phyloP scores from a whole-genome alignment of 2,797 vertebrate species.

The Staurois parvus region DNA sequence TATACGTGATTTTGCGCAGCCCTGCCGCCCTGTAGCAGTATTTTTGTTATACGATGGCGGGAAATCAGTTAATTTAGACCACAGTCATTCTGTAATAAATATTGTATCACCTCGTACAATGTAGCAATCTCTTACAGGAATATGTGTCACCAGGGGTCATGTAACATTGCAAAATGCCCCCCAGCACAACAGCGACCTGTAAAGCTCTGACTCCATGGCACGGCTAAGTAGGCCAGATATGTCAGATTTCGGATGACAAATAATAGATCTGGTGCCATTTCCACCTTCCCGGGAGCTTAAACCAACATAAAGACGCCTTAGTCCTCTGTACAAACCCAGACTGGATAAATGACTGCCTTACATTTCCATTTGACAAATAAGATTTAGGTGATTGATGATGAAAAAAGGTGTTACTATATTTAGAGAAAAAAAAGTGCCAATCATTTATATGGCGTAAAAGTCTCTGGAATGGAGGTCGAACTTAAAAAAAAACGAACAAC shows the following conservation, averaged over 20 bases:
- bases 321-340: not conserved
- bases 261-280: slow-evolving; percentile 40
- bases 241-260: not conserved
- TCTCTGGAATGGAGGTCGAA: not conserved
- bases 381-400: not conserved
- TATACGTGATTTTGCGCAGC: too few relatives aligned
- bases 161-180: not conserved
- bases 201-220: not conserved
- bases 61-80: too few relatives aligned
- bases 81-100: not conserved
- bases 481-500: too few relatives aligned
- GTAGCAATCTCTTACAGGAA: not conserved
- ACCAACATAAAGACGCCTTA: slow-evolving; percentile 3
- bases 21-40: too few relatives aligned
- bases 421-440: not conserved
- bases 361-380: not conserved
- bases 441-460: not conserved
- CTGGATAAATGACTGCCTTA: not conserved
- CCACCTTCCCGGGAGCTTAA: slow-evolving; percentile 24
- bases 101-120: not conserved
- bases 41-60: too few relatives aligned
- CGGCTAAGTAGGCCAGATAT: not conserved
- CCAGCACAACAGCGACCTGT: not conserved
- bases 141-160: not conserved
- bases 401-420: not conserved